A percentile compares a stretch with the other conserved stretches of the same genome.
Conservation (phyloP, 2,888 invertebrate species). For the Matsumyia berberina region DNA sequence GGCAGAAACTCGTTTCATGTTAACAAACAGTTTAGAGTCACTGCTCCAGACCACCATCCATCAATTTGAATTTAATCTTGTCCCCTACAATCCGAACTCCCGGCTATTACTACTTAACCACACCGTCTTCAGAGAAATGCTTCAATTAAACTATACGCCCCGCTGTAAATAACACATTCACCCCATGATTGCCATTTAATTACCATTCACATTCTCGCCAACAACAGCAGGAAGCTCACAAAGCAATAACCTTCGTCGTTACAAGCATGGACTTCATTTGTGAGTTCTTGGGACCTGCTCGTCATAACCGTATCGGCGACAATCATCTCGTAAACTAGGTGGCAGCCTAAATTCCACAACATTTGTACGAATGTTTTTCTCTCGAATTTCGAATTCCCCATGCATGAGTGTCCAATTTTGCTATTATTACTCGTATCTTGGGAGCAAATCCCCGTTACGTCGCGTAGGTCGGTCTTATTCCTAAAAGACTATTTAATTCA, state of each 20-base stretch:
- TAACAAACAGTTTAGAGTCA: background rate
- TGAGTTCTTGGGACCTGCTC: conserved; percentile 4
- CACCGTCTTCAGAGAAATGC: conserved; percentile 12
- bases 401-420: conserved; percentile 32
- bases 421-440: conserved; percentile 34
- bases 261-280: conserved; percentile 5
- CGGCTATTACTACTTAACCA: conserved; percentile 23
- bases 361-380: conserved; percentile 28
- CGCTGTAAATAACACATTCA: conserved; percentile 39
- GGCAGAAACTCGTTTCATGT: background rate
- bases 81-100: background rate
- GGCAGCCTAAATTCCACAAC: conserved; percentile 58
- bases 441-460: conserved; percentile 52
- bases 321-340: conserved; percentile 62
- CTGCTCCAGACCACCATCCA: background rate
- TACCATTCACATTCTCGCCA: conserved; percentile 25
- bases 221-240: conserved; percentile 24
- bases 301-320: conserved; percentile 29
- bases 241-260: conserved; percentile 27
- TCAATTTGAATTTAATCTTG: background rate
- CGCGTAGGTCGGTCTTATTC: conserved; percentile 8
- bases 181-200: conserved; percentile 41
- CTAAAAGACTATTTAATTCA: conserved; percentile 54
- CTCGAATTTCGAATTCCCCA: conserved; percentile 14
- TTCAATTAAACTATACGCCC: conserved; percentile 24